Evolutionary conservation across 1,140 invertebrate genomes (phyloP), one percentile per base, ranked within the genome.

Genomic region (Apis dorsata): DNA sequence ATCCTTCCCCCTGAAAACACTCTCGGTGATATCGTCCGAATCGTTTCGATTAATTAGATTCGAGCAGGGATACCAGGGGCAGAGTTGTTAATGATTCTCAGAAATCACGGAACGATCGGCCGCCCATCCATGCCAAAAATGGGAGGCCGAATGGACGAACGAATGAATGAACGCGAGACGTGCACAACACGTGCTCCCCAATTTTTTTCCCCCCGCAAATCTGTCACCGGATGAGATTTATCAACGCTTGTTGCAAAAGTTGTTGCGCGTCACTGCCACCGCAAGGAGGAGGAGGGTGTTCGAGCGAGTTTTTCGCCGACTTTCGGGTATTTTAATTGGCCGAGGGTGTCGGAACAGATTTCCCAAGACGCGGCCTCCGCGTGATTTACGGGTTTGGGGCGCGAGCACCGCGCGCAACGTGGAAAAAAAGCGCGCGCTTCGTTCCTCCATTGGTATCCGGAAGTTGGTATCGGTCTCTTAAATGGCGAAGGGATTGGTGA

Each of bases 181-280:
- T 24, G 57, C 83, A 88, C 87, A 88, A 88, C 87, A 88, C 83
- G 87, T 88, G 87, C 72, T 88, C 72, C 68, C 81, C 51, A 76
- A 85, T 83, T 88, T 89, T 89, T 90, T 86, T 86, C 69, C 34
- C 34, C 34, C 34, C 74, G 28, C 68, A 86, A 84, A 89, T 89
- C 85, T 89, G 88, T 89, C 88, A 89, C 86, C 88, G 86, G 82
- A 88, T 88, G 86, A 86, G 83, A 88, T 90, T 90, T 89, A 90
- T 90, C 87, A 90, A 90, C 86, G 86, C 76, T 44, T 76, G 51
- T 73, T 81, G 86, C 83, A 76, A 85, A 44, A 89, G 80, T 88
- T 84, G 34, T 34, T 68, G 76, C 73, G 82, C 83, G 81, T 85
- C 87, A 85, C 71, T 80, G 83, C 53, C 13, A 66, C 44, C 62